Evolutionary conservation across 2,888 invertebrate species (phyloP).

Genomic region (Loripinus fragilis): DNA sequence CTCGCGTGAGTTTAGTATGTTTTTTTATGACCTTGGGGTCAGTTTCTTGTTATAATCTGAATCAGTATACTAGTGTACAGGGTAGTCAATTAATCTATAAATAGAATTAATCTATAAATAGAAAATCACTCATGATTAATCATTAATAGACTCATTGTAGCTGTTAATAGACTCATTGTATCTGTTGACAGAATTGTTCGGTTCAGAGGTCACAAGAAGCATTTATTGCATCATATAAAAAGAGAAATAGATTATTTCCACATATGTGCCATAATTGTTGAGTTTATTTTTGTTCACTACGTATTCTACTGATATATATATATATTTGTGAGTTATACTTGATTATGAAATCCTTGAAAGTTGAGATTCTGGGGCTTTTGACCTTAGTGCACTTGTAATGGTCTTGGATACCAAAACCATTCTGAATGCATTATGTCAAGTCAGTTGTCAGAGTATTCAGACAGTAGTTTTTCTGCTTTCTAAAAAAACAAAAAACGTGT

Average conservation of each 20-base stretch:
- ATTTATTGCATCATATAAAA: neutral
- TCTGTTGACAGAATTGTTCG: neutral
- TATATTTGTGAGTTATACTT: neutral
- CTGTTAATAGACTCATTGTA: neutral
- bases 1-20: no score
- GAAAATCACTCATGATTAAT: neutral
- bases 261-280: constrained; percentile 12
- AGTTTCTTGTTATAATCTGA: no score
- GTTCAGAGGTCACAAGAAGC: constrained; percentile 4
- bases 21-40: no score
- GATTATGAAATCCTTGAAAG: neutral
- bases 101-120: neutral
- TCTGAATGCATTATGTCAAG: no score
- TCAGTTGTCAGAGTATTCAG: no score
- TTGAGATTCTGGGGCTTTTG: neutral
- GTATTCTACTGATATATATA: neutral
- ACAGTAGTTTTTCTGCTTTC: no score
- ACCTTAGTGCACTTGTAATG: no score
- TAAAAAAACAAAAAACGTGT: no score
- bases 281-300: neutral
- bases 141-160: neutral
- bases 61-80: constrained; percentile 7
- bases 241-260: neutral
- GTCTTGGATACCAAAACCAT: no score
- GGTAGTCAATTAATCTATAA: neutral